Evolutionary conservation across 2,113 vertebrate species (phyloP).

Genomic region (Albula goreensis): DNA sequence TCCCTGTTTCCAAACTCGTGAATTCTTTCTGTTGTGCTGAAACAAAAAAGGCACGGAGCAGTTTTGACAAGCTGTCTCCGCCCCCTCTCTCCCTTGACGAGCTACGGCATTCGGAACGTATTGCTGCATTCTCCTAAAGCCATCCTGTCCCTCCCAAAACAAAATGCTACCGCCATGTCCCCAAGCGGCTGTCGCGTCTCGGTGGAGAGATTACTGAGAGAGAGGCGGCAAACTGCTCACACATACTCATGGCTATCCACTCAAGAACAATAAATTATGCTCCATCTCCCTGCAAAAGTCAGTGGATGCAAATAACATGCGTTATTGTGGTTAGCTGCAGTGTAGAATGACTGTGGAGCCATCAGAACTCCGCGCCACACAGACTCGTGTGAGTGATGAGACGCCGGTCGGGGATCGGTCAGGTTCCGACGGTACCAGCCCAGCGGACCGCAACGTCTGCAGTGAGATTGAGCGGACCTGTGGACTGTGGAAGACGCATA

Average conservation of each 20-base stretch:
- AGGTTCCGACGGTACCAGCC: neutral
- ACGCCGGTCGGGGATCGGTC: neutral
- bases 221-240: neutral
- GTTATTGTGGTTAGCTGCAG: neutral
- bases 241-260: neutral
- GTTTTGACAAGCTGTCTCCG: slow-evolving; percentile 36
- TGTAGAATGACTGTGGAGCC: neutral
- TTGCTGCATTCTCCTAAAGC: neutral
- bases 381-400: neutral
- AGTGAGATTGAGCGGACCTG: neutral
- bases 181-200: slow-evolving; percentile 19
- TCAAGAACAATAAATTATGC: neutral
- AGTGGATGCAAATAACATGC: too few relatives aligned
- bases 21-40: slow-evolving; percentile 13
- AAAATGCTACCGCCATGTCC: slow-evolving; percentile 1
- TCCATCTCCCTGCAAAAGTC: neutral
- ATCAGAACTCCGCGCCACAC: neutral
- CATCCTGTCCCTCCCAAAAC: neutral
- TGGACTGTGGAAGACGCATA: slow-evolving; percentile 27
- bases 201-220: neutral
- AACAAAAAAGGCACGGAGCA: slow-evolving; percentile 28
- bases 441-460: neutral
- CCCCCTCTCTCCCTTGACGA: neutral
- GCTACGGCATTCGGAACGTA: neutral
- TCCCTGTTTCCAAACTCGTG: slow-evolving; percentile 30